phyloP scores from a whole-genome alignment of 2,888 invertebrate species.

The Thelaira solivaga region DNA sequence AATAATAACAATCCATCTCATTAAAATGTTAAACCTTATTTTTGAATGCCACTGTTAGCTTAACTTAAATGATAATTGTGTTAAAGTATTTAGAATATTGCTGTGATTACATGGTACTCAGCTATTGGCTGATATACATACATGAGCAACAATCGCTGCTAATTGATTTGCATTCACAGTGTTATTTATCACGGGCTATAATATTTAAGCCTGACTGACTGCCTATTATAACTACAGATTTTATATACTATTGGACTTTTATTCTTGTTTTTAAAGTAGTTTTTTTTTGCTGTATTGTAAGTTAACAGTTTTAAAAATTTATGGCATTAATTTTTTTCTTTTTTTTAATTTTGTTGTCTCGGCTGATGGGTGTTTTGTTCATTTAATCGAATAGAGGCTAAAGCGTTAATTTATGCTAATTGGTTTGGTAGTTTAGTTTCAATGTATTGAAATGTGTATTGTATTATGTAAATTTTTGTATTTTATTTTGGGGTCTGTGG shows the following conservation, averaged over 20 bases:
- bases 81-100: conserved; percentile 44
- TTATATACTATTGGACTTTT: conserved; percentile 16
- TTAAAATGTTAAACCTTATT: background rate
- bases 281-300: background rate
- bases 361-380: conserved; percentile 37
- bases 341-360: background rate
- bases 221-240: conserved; percentile 34
- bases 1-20: no score
- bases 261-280: background rate
- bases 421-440: conserved; percentile 40
- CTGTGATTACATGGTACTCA: conserved; percentile 50
- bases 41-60: background rate
- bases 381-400: conserved; percentile 22
- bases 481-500: background rate
- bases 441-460: conserved; percentile 14
- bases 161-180: conserved; percentile 64
- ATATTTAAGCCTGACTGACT: conserved; percentile 42
- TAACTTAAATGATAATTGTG: conserved; percentile 33
- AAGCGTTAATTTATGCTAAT: conserved; percentile 61
- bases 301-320: conserved; percentile 29
- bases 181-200: conserved; percentile 59
- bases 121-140: conserved; percentile 8
- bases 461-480: background rate
- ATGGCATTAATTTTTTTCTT: background rate
- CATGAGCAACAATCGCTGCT: conserved; percentile 49